Conservation (phyloP, 2,888 invertebrate species). For the Lamellibrachia satsuma region DNA sequence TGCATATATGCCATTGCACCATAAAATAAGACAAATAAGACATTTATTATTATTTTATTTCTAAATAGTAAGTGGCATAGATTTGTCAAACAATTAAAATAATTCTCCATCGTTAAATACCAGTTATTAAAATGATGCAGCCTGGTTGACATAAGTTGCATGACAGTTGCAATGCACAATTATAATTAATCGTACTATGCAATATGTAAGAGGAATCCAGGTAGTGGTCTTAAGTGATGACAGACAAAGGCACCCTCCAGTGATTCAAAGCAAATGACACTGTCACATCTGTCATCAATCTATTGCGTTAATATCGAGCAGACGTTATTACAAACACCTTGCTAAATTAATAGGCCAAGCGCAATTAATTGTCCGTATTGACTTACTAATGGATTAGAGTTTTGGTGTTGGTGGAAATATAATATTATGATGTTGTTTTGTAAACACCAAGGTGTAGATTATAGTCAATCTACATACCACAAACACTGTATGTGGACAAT, state of each 20-base stretch:
- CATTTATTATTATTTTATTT: not conserved
- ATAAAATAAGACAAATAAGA: not conserved
- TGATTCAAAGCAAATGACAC: not conserved
- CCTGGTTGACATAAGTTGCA: not conserved
- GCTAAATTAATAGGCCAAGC: conserved; percentile 4
- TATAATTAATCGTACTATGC: not conserved
- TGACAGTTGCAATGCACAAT: not conserved
- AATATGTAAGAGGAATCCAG: not conserved
- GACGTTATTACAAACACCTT: not conserved
- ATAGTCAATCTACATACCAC: not conserved
- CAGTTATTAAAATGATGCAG: not conserved
- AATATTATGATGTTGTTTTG: not conserved
- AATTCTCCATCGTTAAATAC: not conserved
- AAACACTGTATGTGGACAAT: too few species aligned
- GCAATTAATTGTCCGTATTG: not conserved
- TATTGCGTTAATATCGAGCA: not conserved
- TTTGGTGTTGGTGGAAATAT: not conserved
- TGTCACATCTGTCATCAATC: not conserved
- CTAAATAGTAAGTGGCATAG: not conserved
- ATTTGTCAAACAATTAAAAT: not conserved
- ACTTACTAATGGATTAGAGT: not conserved
- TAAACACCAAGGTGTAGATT: not conserved
- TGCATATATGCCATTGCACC: not conserved
- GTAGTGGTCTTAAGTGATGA: not conserved
- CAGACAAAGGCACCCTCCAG: not conserved